Percentiles rank a stretch among this genome's conserved stretches.
Evolutionary conservation across 2,113 vertebrate species (phyloP).

Genomic region (Equus przewalskii): DNA sequence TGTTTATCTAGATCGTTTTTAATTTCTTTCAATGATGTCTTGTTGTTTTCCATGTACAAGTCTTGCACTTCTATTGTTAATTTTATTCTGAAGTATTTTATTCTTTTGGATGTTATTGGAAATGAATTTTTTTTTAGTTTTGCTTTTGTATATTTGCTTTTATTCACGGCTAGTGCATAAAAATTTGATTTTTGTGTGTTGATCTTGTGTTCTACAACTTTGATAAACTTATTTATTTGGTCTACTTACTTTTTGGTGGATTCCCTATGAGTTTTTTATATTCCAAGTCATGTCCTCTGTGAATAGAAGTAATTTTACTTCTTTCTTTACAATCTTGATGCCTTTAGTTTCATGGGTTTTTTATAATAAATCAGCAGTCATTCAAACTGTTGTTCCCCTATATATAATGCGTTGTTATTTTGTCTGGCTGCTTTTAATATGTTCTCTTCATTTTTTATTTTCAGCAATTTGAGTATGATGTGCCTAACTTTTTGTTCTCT

Average conservation of each 20-base stretch:
- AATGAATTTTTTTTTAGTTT: not conserved
- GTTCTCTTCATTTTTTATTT: not conserved
- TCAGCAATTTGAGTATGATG: not conserved
- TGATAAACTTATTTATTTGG: not conserved
- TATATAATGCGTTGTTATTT: not conserved
- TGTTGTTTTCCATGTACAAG: not conserved
- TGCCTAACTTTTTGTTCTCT: not conserved
- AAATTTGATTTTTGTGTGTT: conserved; percentile 1
- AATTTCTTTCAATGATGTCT: not conserved
- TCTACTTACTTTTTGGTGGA: not conserved
- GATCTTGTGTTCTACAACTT: not conserved
- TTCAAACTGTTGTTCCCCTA: not conserved
- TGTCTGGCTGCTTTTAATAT: not conserved
- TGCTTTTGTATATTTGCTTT: not conserved
- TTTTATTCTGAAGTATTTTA: not conserved
- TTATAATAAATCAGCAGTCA: not conserved
- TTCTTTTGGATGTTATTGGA: not conserved
- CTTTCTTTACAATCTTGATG: not conserved
- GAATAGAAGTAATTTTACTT: not conserved
- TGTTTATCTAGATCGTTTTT: not conserved
- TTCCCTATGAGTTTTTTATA: not conserved
- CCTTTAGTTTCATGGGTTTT: not conserved
- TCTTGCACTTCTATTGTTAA: not conserved
- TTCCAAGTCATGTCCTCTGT: not conserved
- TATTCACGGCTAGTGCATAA: not conserved